phyloP scores from a whole-genome alignment of 2,113 vertebrate genomes.

The Furnarius figulus region DNA sequence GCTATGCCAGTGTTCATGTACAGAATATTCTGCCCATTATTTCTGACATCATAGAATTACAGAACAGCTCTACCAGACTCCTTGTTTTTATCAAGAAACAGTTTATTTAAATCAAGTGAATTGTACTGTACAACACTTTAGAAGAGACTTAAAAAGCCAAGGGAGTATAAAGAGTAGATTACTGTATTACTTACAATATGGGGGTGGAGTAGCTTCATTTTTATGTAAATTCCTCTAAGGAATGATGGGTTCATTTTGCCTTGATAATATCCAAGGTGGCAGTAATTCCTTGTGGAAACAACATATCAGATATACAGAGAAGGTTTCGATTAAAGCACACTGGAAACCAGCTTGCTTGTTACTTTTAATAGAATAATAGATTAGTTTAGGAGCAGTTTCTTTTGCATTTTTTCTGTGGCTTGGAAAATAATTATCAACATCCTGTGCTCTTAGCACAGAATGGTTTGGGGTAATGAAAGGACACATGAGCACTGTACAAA shows the following conservation, averaged over 20 bases:
- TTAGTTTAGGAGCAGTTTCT: neutral
- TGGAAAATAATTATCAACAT: neutral
- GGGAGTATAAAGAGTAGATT: constrained; percentile 52
- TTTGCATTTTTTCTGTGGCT: neutral
- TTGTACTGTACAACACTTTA: constrained; percentile 49
- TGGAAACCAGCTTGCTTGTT: neutral
- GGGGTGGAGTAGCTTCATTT: constrained; percentile 55
- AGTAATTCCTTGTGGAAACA: constrained; percentile 19
- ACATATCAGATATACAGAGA: neutral
- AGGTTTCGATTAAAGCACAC: neutral
- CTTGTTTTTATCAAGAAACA: constrained; percentile 46
- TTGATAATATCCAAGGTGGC: neutral
- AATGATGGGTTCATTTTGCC: constrained; percentile 37
- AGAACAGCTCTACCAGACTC: neutral
- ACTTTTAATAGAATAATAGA: neutral
- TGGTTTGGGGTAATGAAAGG: neutral
- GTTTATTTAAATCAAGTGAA: constrained; percentile 58
- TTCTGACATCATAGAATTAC: neutral
- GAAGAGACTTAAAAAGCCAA: constrained; percentile 56
- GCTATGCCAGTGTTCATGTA: neutral
- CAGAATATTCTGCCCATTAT: neutral
- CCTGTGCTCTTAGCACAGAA: neutral
- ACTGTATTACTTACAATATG: constrained; percentile 48
- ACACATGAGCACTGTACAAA: neutral
- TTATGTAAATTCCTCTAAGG: constrained; percentile 25